Percentiles rank a stretch among this genome's conserved stretches.
Evolutionary conservation across 2,888 invertebrate genomes (phyloP).

Genomic region (Bombyx huttoni): DNA sequence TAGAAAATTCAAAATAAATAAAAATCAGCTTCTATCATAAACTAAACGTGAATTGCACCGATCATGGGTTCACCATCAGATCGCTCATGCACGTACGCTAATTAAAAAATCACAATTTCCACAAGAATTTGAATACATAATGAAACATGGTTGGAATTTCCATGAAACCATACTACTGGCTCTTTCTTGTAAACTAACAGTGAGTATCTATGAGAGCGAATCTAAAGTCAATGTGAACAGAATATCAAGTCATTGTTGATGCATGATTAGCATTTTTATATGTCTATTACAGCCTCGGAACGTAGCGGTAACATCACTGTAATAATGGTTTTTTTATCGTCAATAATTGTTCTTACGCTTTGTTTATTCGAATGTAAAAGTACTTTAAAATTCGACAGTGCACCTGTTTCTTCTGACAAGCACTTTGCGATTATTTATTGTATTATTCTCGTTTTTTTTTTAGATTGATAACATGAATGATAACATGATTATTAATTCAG

Average conservation of each 20-base stretch:
- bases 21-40: too few species aligned
- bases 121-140: not conserved
- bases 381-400: not conserved
- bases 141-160: slow-evolving; percentile 12
- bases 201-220: slow-evolving; percentile 21
- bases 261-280: slow-evolving; percentile 19
- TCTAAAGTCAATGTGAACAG: slow-evolving; percentile 34
- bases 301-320: slow-evolving; percentile 1
- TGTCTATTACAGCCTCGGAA: slow-evolving; percentile 4
- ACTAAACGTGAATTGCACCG: too few species aligned
- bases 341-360: not conserved
- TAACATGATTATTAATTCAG: not conserved
- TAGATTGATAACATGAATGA: not conserved
- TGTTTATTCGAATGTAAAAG: not conserved
- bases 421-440: not conserved
- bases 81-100: too few species aligned
- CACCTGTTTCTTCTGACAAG: not conserved
- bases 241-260: slow-evolving; percentile 20
- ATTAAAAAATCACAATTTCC: not conserved
- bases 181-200: slow-evolving; percentile 36
- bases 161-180: slow-evolving; percentile 25
- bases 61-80: too few species aligned
- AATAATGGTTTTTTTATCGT: slow-evolving; percentile 6
- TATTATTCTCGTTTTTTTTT: not conserved
- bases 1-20: too few species aligned